phyloP scores from a whole-genome alignment of 2,113 vertebrate species.

The Vidua chalybeata region DNA sequence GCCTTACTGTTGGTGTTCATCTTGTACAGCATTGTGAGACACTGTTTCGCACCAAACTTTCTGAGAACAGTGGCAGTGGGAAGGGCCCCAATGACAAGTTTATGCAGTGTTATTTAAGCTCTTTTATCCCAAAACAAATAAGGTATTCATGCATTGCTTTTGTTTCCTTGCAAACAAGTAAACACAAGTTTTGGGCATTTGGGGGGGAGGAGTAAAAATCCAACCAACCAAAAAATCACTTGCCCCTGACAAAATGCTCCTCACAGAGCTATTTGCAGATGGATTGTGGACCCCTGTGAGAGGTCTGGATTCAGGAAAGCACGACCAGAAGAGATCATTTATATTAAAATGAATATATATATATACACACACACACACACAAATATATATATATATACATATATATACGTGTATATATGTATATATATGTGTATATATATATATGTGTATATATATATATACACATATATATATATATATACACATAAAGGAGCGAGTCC shows the following conservation, averaged over 20 bases:
- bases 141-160: neutral
- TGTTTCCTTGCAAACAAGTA: neutral
- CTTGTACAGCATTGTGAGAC: neutral
- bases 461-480: too few species aligned
- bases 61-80: neutral
- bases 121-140: neutral
- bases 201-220: neutral
- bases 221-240: neutral
- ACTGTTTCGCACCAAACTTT: neutral
- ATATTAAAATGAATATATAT: neutral
- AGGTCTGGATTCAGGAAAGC: neutral
- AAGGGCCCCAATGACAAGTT: neutral
- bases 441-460: too few species aligned
- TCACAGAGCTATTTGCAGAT: neutral
- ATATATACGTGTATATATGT: too few species aligned
- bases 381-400: neutral
- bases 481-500: neutral
- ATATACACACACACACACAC: too few species aligned
- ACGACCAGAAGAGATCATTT: too few species aligned
- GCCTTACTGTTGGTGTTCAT: neutral
- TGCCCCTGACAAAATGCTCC: neutral
- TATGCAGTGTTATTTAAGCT: neutral
- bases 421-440: too few species aligned
- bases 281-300: rapidly evolving
- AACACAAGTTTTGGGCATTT: rapidly evolving